Base-by-base conservation (phyloP, 2,888 invertebrate species). In the Thecophora atra region DNA sequence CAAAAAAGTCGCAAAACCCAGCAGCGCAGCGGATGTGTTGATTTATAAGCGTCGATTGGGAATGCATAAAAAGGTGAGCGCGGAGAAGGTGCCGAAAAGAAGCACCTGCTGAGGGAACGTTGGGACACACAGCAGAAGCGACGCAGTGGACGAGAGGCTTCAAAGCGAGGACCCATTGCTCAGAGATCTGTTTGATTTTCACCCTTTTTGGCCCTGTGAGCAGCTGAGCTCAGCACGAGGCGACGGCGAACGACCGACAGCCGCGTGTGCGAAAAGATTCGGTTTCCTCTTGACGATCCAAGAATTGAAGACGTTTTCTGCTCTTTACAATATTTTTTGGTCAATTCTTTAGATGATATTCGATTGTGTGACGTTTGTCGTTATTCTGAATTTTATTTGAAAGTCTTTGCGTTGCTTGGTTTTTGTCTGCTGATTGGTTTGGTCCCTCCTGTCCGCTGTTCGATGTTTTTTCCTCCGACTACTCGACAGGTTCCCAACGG, bases 11-110 rank as follows among this genome's bases (percentile, higher is more conserved):
- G 63, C 63, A 63, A 37, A 11, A 11, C 1, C 7, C 6, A 37
- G 37, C 37, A 37, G 63, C 37, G 17, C 21, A 11, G 63, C 21
- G 42, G 37, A 63, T 65, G 64, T 26, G 24, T 24, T 65, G 68
- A 73, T 71, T 73, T 71, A 68, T 68, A 68, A 58, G 42, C 37
- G 60, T 73, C 54, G 11, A 26, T 47, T 21, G 54, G 19, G 54
- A 11, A 21, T 11, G 54, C 24, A 17, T 44, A 69, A 63, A 17
- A 21, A 42, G 42, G 54, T 13, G 30, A 70, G 37, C 37, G 37
- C 11, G 7, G 37, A 37, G 37, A 11, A 6, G 37, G n/a, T n/a
- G 2, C 6, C 37, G 37, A 6, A 11, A 37, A 11, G 37, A 11
- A 37, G 37, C 1, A 37, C 37, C 37, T 37, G 37, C 37, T 37